phyloP scores from a whole-genome alignment of 2,797 vertebrate species.

The Melanotaenia boesemani region DNA sequence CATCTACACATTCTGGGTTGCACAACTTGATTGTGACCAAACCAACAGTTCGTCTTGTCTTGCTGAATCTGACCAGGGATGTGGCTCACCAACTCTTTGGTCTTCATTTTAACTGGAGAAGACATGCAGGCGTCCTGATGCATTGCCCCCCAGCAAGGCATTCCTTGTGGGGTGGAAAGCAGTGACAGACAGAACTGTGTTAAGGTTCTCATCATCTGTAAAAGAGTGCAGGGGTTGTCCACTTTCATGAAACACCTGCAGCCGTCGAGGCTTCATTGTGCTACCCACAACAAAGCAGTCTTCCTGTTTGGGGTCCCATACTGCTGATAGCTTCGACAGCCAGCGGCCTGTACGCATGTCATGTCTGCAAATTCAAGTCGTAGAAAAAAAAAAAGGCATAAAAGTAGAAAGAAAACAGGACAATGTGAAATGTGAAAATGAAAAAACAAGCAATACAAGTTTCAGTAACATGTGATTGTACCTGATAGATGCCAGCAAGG shows the following conservation, averaged over 20 bases:
- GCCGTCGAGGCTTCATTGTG: conserved; percentile 74
- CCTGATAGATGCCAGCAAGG: conserved; percentile 79
- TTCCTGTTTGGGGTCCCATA: conserved; percentile 92
- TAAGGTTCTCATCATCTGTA: conserved; percentile 68
- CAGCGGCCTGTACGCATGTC: conserved; percentile 85
- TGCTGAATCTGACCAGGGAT: neutral
- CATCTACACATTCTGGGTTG: neutral
- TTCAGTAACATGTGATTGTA: conserved; percentile 51
- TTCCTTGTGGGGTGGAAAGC: conserved; percentile 85
- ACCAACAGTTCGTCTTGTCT: neutral
- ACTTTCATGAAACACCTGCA: conserved; percentile 84
- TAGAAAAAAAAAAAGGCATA: neutral
- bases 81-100: neutral
- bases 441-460: neutral
- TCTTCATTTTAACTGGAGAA: conserved; percentile 71
- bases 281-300: conserved; percentile 88
- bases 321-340: conserved; percentile 83
- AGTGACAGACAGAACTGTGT: conserved; percentile 84
- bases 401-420: neutral
- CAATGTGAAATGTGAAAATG: neutral
- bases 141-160: conserved; percentile 86
- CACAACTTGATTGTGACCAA: neutral
- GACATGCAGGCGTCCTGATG: conserved; percentile 86
- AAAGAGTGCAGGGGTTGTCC: conserved; percentile 82
- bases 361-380: conserved; percentile 75